Base-by-base conservation (phyloP, 2,888 invertebrate genomes). In the Drosophila stalkeri region DNA sequence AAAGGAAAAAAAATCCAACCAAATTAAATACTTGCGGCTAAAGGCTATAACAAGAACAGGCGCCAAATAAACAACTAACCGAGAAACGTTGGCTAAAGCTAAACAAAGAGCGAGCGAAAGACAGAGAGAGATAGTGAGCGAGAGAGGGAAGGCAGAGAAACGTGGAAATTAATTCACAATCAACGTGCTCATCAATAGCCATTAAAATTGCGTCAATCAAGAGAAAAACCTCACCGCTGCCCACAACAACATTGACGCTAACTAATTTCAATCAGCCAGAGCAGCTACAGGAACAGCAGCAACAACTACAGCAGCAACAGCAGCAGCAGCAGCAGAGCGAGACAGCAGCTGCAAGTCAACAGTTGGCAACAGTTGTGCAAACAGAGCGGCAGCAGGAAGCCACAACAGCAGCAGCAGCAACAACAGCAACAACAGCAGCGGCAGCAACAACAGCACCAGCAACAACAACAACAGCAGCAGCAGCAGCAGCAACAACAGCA, bases 121-220 rank as follows among this genome's bases (percentile, higher is more conserved):
- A 47, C 27, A 55, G 18, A 20, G 4, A 20, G 14, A 35, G 44
- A 11, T 7, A 39, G 14, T 20, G 16, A 39, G 43, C 47, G 37
- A n/a, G 14, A 52, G 56, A 20, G 18, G 41, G 27, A 72, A 11
- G 18, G n/a, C 39, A 62, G 52, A 66, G 27, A 44, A 44, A 47
- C 56, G 51, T 41, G 61, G 47, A 47, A 72, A 63, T 67, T 55
- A 72, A 72, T 81, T 82, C 71, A 80, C 61, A 63, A 79, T 76
- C 70, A 71, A 75, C 74, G 76, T 75, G 81, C 82, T 76, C 72
- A 70, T 56, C 71, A 82, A 85, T 81, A 92, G 80, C 85, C 89
- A 90, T 90, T 91, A 92, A 88, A 92, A 91, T 91, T 92, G 91
- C 91, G 91, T 85, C 92, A 81, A 91, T 92, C 87, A 91, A 91